These are phyloP conservation scores for Syngnathus floridae DNA, from an alignment of 2,113 vertebrate species.

Conservation along the genomic window DNA sequence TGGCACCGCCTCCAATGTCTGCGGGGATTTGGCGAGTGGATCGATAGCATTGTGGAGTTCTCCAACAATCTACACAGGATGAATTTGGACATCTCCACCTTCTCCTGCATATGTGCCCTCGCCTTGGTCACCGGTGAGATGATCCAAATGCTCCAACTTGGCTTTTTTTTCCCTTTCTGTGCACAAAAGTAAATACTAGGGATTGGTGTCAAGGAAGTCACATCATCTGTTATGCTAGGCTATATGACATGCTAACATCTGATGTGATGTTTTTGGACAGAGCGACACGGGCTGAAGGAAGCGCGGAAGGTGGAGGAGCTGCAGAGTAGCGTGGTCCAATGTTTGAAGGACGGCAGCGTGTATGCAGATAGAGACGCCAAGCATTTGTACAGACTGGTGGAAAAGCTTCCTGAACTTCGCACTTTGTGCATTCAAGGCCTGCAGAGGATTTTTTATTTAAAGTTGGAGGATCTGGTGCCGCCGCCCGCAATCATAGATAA, in stretches of 20 bases:
- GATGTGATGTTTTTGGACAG: constrained; percentile 51
- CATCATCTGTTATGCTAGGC: no score
- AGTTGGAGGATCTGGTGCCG: constrained; percentile 95
- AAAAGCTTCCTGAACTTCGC: constrained; percentile 92
- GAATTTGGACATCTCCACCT: constrained; percentile 91
- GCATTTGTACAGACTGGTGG: constrained; percentile 89
- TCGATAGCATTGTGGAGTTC: constrained; percentile 93
- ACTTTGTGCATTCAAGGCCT: constrained; percentile 94
- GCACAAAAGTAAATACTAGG: background rate
- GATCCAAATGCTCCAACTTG: background rate
- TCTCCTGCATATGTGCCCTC: constrained; percentile 91
- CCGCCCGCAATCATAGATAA: constrained; percentile 96
- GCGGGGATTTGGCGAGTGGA: constrained; percentile 97
- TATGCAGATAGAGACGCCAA: constrained; percentile 76
- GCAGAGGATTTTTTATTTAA: constrained; percentile 98
- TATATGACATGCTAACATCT: background rate
- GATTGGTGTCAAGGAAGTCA: no score
- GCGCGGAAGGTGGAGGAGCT: constrained; percentile 89
- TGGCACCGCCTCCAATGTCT: constrained; percentile 91
- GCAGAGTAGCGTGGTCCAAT: constrained; percentile 87
- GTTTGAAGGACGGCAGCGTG: constrained; percentile 84
- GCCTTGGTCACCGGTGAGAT: constrained; percentile 92
- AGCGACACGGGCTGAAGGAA: constrained; percentile 93
- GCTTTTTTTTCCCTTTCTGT: background rate
- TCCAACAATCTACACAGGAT: constrained; percentile 91